phyloP scores from a whole-genome alignment of 2,888 invertebrate species.

The Pardosa pseudoannulata region DNA sequence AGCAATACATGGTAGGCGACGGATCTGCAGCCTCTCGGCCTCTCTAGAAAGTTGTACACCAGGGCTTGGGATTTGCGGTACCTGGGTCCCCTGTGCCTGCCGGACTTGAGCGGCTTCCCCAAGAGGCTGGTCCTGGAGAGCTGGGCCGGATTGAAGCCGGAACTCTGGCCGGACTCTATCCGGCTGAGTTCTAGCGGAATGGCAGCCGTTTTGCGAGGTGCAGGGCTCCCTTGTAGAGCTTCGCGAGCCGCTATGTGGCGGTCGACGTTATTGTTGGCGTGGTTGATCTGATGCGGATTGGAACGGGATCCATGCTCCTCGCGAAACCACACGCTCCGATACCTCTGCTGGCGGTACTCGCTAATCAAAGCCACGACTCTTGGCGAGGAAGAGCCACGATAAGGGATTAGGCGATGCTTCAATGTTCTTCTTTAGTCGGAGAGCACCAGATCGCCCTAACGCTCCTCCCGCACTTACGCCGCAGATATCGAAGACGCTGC shows the following conservation, averaged over 20 bases:
- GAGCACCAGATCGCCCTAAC: too few species aligned
- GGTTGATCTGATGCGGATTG: background rate
- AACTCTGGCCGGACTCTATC: constrained; percentile 73
- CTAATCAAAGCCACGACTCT: constrained; percentile 69
- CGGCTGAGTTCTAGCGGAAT: constrained; percentile 73
- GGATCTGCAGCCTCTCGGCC: constrained; percentile 90
- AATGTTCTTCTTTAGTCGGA: too few species aligned
- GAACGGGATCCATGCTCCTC: constrained; percentile 45
- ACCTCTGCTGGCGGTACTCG: constrained; percentile 60
- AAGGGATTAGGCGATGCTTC: too few species aligned
- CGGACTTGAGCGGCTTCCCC: constrained; percentile 92
- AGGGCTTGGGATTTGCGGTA: constrained; percentile 87
- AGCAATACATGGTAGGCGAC: constrained; percentile 94
- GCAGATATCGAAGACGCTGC: too few species aligned
- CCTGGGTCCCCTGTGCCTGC: constrained; percentile 89
- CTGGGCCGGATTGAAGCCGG: constrained; percentile 61
- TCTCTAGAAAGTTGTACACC: constrained; percentile 95
- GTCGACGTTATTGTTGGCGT: background rate
- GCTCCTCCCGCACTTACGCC: too few species aligned
- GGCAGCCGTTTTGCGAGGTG: constrained; percentile 53
- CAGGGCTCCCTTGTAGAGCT: constrained; percentile 39
- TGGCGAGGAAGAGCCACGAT: background rate
- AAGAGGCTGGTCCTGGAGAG: constrained; percentile 91
- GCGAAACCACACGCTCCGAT: constrained; percentile 64
- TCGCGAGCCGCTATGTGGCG: constrained; percentile 50